A percentile compares a stretch with the other conserved stretches of the same genome.
Conservation (phyloP, 2,888 invertebrate species). For the Tipula unca region DNA sequence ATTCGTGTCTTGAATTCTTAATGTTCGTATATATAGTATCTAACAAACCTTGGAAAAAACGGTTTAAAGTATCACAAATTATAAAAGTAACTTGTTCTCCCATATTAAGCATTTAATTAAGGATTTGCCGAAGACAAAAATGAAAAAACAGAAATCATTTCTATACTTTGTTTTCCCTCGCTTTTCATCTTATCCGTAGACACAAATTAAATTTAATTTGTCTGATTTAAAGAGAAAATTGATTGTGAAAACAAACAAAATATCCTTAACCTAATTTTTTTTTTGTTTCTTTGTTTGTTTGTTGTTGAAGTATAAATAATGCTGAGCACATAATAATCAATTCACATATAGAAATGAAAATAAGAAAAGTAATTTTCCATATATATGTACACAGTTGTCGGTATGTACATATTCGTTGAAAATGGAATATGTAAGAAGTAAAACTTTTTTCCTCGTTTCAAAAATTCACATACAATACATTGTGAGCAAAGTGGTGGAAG, state of each 20-base stretch:
- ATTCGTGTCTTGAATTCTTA: neutral
- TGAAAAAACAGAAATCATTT: neutral
- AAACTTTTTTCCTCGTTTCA: neutral
- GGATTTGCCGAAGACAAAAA: neutral
- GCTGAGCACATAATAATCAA: conserved; percentile 3
- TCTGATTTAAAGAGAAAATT: conserved; percentile 14
- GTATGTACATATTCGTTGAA: neutral
- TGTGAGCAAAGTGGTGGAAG: neutral
- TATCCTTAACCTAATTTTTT: neutral
- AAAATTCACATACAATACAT: neutral
- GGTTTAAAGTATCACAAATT: neutral
- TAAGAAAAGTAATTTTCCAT: neutral
- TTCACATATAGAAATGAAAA: neutral
- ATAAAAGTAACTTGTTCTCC: neutral
- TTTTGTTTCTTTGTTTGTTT: neutral
- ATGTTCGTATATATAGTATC: neutral
- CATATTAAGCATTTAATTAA: neutral
- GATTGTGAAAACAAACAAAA: neutral
- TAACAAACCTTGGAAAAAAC: neutral
- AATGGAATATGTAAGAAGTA: neutral
- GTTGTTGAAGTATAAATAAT: neutral
- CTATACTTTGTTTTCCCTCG: neutral
- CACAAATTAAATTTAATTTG: neutral
- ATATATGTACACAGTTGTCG: neutral
- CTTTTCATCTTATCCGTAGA: neutral